Evolutionary conservation across 2,888 invertebrate species (phyloP), one percentile per base, ranked within the genome.

Genomic region (Trachelus stipa): DNA sequence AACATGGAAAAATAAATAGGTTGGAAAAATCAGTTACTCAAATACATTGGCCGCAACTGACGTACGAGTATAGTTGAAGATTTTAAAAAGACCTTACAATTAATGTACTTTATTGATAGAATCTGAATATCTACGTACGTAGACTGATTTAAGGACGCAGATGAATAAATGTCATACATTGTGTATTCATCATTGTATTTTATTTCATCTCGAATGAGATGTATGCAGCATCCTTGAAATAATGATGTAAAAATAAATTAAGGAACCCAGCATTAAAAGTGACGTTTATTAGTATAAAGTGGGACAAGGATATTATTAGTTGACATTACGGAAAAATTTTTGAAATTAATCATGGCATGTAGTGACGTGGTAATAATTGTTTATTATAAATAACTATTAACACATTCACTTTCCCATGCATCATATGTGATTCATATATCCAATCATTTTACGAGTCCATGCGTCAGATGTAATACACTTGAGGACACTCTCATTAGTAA

Each of bases 371-470:
- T 71, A 71, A 71, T 71, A 88, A 88, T 88, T 80, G 85, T 89
- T 89, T 89, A 88, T 89, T 89, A 89, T 87, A 89, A 89, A 89
- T 87, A 88, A 88, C 87, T 88, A 87, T 88, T 85, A 86, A 88
- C 87, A 87, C 85, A 85, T 86, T 87, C 83, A 84, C 83, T 83
- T 80, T 83, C 84, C 79, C 86, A 85, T 87, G 85, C 87, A 88
- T 71, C 71, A 71, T 33, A 71, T 23, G 71, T 31, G 71, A 71
- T 71, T 71, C 71, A 71, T 34, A 34, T 87, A 81, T 77, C 75
- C 80, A 83, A 69, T 78, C 37, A 75, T 73, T 79, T 79, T 79
- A 79, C 74, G 80, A 81, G 79, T 84, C 80, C 82, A 40, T 35
- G 35, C 74, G 37, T 34, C 74, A 74, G 73, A 75, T 37, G 40